Evolutionary conservation across 2,797 vertebrate species (phyloP).

Genomic region (Carapus acus): DNA sequence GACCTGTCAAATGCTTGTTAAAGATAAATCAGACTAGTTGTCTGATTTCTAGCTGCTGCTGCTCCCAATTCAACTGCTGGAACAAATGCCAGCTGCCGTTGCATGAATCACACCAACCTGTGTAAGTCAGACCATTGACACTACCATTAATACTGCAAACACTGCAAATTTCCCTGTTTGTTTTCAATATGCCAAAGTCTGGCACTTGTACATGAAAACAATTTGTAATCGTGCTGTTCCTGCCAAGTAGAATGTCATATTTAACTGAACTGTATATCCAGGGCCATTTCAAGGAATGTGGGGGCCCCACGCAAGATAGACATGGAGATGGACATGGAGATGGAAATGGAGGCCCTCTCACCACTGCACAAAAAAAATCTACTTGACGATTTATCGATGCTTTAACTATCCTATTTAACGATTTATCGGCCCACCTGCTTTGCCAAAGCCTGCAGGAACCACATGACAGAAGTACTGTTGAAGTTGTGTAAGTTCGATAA

Average conservation of each 20-base stretch:
- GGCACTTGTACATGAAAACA: slow-evolving; percentile 40
- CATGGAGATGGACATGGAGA: too few species aligned
- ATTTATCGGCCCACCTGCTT: too few species aligned
- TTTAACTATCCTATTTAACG: too few species aligned
- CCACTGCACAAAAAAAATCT: too few species aligned
- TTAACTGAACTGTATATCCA: slow-evolving; percentile 49
- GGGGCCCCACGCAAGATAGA: too few species aligned
- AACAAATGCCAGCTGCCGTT: slow-evolving; percentile 26
- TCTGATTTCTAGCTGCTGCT: slow-evolving; percentile 20
- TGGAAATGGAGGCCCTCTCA: too few species aligned
- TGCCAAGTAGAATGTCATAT: slow-evolving; percentile 35
- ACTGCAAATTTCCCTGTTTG: slow-evolving; percentile 50
- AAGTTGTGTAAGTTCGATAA: too few species aligned
- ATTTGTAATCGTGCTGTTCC: slow-evolving; percentile 28
- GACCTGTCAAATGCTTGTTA: background rate
- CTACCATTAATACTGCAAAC: slow-evolving; percentile 46
- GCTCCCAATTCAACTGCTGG: slow-evolving; percentile 30
- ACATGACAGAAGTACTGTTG: too few species aligned
- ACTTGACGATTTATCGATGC: too few species aligned
- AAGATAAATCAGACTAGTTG: background rate
- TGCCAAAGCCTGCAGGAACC: too few species aligned
- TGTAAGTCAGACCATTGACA: slow-evolving; percentile 41
- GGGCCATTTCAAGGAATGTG: too few species aligned
- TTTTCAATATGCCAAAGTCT: slow-evolving; percentile 51
- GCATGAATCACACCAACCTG: slow-evolving; percentile 48